phyloP scores from a whole-genome alignment of 2,888 invertebrate genomes.

The Drosophila conformis region DNA sequence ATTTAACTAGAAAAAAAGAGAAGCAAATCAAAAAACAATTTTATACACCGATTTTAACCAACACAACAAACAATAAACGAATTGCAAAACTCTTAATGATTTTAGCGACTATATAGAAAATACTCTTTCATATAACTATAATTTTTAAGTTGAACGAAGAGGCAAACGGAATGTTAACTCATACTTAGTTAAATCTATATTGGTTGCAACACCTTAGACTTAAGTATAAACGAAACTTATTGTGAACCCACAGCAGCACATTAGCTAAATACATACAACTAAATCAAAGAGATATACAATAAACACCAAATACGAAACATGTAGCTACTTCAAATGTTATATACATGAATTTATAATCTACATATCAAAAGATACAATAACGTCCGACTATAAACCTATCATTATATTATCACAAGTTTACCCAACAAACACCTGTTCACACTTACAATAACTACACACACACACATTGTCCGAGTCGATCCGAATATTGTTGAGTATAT shows the following conservation, averaged over 20 bases:
- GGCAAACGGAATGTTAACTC: constrained; percentile 22
- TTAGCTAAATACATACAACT: constrained; percentile 11
- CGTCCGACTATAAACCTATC: constrained; percentile 39
- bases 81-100: constrained; percentile 67
- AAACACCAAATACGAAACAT: constrained; percentile 22
- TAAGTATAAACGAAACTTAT: constrained; percentile 7
- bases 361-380: constrained; percentile 47
- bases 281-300: constrained; percentile 6
- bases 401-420: constrained; percentile 14
- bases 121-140: constrained; percentile 20
- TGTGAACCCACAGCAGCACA: constrained; percentile 26
- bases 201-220: constrained; percentile 19
- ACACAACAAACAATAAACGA: constrained; percentile 55
- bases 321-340: constrained; percentile 37
- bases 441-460: constrained; percentile 7
- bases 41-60: constrained; percentile 82
- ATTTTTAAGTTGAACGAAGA: constrained; percentile 48
- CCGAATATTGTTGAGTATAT: background rate
- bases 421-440: constrained; percentile 24
- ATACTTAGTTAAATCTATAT: constrained; percentile 16
- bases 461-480: constrained; percentile 28
- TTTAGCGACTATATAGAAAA: constrained; percentile 48
- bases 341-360: constrained; percentile 26
- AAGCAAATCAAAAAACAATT: constrained; percentile 63
- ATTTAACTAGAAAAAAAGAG: constrained; percentile 35